These are phyloP conservation scores for Rhingia campestris DNA, from an alignment of 2,888 invertebrate species.

Conservation along the genomic window DNA sequence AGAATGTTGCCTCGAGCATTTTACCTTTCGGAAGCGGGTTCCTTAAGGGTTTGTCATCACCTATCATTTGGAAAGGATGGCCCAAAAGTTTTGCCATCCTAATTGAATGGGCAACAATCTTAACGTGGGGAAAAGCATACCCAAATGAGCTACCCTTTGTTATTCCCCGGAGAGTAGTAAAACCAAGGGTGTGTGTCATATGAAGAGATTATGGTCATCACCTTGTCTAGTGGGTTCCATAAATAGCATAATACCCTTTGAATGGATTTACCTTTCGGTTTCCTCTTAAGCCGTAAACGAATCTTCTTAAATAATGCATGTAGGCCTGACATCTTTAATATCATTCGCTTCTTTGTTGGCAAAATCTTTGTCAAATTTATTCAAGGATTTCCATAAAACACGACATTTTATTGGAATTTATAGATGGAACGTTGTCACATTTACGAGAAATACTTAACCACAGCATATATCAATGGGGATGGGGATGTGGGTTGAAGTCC, in stretches of 20 bases:
- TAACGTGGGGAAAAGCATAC: background rate
- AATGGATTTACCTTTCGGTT: background rate
- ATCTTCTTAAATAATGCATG: background rate
- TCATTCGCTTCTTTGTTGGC: no score
- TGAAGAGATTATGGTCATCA: slow-evolving; percentile 31
- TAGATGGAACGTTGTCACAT: background rate
- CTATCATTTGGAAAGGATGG: background rate
- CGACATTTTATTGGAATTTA: background rate
- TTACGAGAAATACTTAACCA: background rate
- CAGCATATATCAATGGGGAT: background rate
- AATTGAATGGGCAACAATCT: slow-evolving; percentile 11
- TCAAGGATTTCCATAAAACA: no score
- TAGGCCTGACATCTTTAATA: no score
- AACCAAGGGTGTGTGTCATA: background rate
- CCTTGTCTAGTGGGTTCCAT: slow-evolving; percentile 19
- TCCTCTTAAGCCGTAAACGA: no score
- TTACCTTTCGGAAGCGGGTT: background rate
- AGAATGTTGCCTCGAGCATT: background rate
- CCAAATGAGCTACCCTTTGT: background rate
- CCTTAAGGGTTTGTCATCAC: background rate
- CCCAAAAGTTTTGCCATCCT: background rate
- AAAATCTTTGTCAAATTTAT: no score
- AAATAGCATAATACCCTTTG: slow-evolving; percentile 12
- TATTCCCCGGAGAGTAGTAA: slow-evolving; percentile 12
- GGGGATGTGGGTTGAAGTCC: background rate